Evolutionary conservation across 2,113 vertebrate genomes (phyloP), one percentile per base, ranked within the genome.

Genomic region (Clinocottus analis): DNA sequence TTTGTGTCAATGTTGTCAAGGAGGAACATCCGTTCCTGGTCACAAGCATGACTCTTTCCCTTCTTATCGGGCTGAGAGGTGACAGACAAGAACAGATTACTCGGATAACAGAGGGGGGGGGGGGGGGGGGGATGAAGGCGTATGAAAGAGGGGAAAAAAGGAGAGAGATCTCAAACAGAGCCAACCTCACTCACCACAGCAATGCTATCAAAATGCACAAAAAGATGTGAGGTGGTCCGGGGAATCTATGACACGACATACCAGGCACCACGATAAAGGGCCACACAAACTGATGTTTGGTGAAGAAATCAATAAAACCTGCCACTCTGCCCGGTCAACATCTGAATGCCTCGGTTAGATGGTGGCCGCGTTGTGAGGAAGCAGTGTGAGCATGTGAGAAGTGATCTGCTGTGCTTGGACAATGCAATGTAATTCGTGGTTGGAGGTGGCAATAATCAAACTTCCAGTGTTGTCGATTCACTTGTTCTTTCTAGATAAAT

Each of bases 61-160:
- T 78, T 59, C 86, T 91, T 91, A 92, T 90, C 87, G 4, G 85
- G 47, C 29, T 21, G 27, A 77, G 72, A 82, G 84, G 87, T 84
- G 88, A 86, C 84, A 83, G 89, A 89, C 87, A 80, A 79, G 79
- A 84, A 87, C 63, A 84, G 89, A 92, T 90, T 72, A 80, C 59
- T 68, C 72, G 19, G 66, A 90, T 87, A 85, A 75, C 55, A 61
- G 17, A 13, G 13, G 10, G 31, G 45, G 3, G 33, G 69, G 53
- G 49, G 37, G 45, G 7, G 17, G 33, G 70, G 43, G 51, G 68
- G 41, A 75, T 68, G 66, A 72, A 60, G 49, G 71, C n/a, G 8
- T 41, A 70, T 49, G n/a, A 74, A 72, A 33, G 45, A 69, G 21
- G 70, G 29, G 76, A 45, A 65, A 3, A 25, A 70, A 56, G 37